Evolutionary conservation across 2,888 invertebrate species (phyloP).

Genomic region (Eristalis intricaria): DNA sequence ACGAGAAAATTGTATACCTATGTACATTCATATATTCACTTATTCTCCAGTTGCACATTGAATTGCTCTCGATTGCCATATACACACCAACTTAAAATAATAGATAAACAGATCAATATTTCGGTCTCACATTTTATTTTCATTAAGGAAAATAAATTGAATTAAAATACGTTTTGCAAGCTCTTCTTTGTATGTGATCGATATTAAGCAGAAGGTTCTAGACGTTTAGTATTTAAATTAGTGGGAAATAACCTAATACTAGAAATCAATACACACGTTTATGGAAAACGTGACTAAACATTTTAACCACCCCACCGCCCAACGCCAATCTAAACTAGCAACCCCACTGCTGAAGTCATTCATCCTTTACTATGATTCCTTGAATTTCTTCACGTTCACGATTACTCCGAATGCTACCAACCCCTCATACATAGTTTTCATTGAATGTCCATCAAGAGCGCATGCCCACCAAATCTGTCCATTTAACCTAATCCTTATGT

Average conservation of each 20-base stretch:
- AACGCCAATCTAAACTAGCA: not conserved
- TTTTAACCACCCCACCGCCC: not conserved
- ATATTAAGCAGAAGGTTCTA: not conserved
- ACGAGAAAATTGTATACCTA: no score
- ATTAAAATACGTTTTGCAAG: not conserved
- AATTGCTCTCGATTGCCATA: no score
- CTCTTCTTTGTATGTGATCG: not conserved
- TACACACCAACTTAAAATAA: no score
- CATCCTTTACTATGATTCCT: slow-evolving; percentile 34
- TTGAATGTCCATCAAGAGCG: slow-evolving; percentile 3
- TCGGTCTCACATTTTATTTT: not conserved
- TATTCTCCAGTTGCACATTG: no score
- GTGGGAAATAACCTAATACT: not conserved
- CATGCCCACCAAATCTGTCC: slow-evolving; percentile 46
- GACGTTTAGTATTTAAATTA: slow-evolving; percentile 2
- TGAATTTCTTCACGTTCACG: slow-evolving; percentile 17
- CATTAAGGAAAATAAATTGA: not conserved
- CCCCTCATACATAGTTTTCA: not conserved
- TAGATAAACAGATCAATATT: not conserved
- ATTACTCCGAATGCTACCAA: slow-evolving; percentile 26
- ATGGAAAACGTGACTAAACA: slow-evolving; percentile 31
- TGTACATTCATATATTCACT: no score
- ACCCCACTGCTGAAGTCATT: slow-evolving; percentile 6
- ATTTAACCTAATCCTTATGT: slow-evolving; percentile 8
- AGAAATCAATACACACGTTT: slow-evolving; percentile 31